A percentile compares a stretch with the other conserved stretches of the same genome.
These are phyloP conservation scores for Lasioglossum vierecki DNA, from an alignment of 2,888 invertebrate species.

Conservation along the genomic window DNA sequence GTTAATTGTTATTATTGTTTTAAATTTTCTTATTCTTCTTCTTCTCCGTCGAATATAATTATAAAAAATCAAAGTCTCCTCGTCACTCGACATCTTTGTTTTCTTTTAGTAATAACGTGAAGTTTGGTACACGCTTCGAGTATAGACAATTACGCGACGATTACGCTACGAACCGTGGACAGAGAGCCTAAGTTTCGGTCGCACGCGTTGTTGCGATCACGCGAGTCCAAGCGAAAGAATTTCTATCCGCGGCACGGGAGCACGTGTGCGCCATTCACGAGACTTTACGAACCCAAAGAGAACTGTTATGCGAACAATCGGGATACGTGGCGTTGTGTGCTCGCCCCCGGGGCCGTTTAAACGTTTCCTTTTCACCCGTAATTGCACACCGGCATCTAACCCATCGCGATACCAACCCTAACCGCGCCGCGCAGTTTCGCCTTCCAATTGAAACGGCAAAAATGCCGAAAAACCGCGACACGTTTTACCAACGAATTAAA, in stretches of 20 bases:
- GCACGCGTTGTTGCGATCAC: conserved; percentile 13
- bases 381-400: neutral
- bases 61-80: no score
- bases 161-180: no score
- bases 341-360: neutral
- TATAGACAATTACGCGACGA: no score
- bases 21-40: no score
- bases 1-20: no score
- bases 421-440: neutral
- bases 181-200: conserved; percentile 17
- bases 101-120: no score
- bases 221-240: conserved; percentile 12
- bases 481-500: neutral
- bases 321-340: neutral
- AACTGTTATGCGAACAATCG: conserved; percentile 16
- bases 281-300: conserved; percentile 1
- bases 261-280: conserved; percentile 11
- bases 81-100: no score
- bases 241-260: neutral
- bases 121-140: no score
- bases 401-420: neutral
- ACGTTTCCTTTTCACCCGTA: neutral
- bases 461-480: neutral
- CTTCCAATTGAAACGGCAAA: neutral
- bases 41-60: no score